Conservation (phyloP, 2,797 vertebrate genomes). For the Anableps anableps region DNA sequence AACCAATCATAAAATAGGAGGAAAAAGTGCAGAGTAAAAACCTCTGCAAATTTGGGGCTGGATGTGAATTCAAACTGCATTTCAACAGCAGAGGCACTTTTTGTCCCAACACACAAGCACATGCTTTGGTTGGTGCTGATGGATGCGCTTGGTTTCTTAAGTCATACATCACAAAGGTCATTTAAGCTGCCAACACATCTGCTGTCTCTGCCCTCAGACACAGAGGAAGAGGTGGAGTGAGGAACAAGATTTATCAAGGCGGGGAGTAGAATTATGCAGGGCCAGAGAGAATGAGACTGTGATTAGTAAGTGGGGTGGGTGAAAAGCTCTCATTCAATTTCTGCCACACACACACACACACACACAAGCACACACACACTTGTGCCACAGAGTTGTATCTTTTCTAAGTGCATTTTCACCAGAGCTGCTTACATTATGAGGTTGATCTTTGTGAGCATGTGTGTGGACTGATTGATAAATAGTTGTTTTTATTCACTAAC, state of each 20-base stretch:
- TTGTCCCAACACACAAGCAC: constrained; percentile 23
- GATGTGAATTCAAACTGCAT: constrained; percentile 57
- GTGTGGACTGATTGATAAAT: constrained; percentile 80
- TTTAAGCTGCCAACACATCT: constrained; percentile 94
- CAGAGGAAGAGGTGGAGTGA: constrained; percentile 67
- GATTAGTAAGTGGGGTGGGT: constrained; percentile 70
- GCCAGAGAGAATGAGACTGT: constrained; percentile 64
- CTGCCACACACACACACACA: constrained; percentile 13
- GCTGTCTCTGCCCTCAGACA: constrained; percentile 83
- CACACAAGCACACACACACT: constrained; percentile 8
- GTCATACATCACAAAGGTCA: constrained; percentile 94
- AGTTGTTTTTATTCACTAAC: constrained; percentile 77
- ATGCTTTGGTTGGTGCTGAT: constrained; percentile 79
- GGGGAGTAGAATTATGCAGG: constrained; percentile 60
- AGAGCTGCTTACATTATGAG: constrained; percentile 54
- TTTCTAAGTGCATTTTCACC: constrained; percentile 34
- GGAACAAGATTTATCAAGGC: constrained; percentile 68
- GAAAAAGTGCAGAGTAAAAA: constrained; percentile 4
- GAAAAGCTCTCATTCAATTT: constrained; percentile 53
- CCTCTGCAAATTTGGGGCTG: constrained; percentile 29
- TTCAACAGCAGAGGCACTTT: constrained; percentile 52
- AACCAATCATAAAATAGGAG: constrained; percentile 46
- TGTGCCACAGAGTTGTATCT: constrained; percentile 22
- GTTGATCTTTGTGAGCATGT: constrained; percentile 42
- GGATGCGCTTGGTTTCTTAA: constrained; percentile 92